Evolutionary conservation across 2,888 invertebrate species (phyloP), one percentile per base, ranked within the genome.

Genomic region (Microctonus hyperodae): DNA sequence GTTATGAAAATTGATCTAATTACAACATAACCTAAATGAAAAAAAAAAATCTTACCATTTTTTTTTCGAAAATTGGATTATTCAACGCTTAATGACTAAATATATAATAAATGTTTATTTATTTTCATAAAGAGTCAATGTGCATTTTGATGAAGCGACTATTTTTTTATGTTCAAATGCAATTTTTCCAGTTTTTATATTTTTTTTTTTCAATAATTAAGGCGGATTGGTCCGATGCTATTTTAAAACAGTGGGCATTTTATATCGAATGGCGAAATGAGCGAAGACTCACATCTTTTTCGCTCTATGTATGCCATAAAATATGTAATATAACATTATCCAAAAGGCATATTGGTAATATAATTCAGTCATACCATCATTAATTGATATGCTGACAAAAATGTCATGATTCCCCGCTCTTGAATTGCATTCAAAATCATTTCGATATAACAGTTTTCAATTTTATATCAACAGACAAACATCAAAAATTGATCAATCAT

Each of bases 181-280:
- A 31, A 66, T 23, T 50, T 23, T 35, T 23, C 22, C 40, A 28
- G 50, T n/a, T 40, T 16, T 53, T 16, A 53, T 59, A 25, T 20
- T 33, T 11, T 20, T 28, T 22, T 64, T 28, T 0, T 35, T 23
- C 25, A 63, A 60, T 33, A 55, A 44, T 58, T 80, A 82, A 81
- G 80, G 81, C 81, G 78, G 74, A 77, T 81, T 80, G 81, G 80
- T 81, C 79, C 78, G 75, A 77, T 76, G 72, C 74, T 71, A 71
- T 69, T 68, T 68, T 61, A 67, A 55, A 66, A 66, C 68, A 61
- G 68, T 66, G 70, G 70, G 62, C 25, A 65, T 51, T 64, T 65
- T 67, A 62, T 62, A 68, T 64, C 64, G 68, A 44, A 69, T 70
- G 67, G 59, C 64, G 67, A 65, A 58, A 40, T 37, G 64, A 65